These are phyloP conservation scores for Pteronura brasiliensis DNA, from an alignment of 2,113 vertebrate species.

Conservation along the genomic window DNA sequence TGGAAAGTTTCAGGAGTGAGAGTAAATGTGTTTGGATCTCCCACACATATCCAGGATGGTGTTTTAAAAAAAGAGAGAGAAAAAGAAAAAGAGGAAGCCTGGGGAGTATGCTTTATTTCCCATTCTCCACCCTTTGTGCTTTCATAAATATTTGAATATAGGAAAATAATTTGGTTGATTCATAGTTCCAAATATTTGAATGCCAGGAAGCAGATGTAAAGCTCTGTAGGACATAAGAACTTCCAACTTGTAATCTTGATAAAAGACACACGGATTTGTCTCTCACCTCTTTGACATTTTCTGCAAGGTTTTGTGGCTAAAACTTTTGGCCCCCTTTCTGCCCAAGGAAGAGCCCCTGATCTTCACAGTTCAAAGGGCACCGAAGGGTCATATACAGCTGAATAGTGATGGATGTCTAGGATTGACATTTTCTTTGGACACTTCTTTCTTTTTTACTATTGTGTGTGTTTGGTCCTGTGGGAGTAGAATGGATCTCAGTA, in stretches of 20 bases:
- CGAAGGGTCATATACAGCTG: neutral
- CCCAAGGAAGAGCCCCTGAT: neutral
- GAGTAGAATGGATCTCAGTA: neutral
- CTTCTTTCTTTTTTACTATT: neutral
- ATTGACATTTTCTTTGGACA: neutral
- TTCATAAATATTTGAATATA: conserved; percentile 1
- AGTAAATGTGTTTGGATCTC: neutral
- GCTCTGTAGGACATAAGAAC: neutral
- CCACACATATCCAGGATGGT: neutral
- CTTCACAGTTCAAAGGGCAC: neutral
- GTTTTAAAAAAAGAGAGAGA: neutral
- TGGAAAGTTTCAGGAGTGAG: neutral
- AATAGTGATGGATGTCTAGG: neutral
- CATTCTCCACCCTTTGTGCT: neutral
- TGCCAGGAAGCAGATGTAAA: neutral
- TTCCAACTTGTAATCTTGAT: neutral
- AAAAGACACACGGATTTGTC: neutral
- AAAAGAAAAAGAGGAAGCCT: neutral
- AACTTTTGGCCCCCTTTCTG: neutral
- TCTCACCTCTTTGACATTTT: neutral
- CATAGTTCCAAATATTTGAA: neutral
- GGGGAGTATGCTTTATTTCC: neutral
- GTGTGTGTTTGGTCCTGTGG: neutral
- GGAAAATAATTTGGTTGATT: conserved; percentile 8
- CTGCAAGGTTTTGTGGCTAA: neutral